A percentile compares a stretch with the other conserved stretches of the same genome.
These are phyloP conservation scores for Rhamnusium bicolor DNA, from an alignment of 2,888 invertebrate species.

Conservation along the genomic window DNA sequence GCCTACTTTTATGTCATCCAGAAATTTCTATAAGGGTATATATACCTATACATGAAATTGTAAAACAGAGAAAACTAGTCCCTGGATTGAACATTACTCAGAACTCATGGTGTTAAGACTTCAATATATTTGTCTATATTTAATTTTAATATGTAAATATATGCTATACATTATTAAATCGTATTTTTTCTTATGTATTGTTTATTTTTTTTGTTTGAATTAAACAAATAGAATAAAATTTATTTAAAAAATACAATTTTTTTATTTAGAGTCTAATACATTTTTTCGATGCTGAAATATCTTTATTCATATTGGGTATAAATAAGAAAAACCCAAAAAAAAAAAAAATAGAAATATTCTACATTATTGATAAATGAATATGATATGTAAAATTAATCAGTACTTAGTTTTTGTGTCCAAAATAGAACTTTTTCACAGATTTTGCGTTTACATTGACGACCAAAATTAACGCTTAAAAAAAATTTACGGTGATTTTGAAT, in stretches of 20 bases:
- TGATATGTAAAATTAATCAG: too few species aligned
- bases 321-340: too few species aligned
- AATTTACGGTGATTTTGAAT: too few species aligned
- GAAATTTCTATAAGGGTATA: slow-evolving; percentile 17
- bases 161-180: slow-evolving; percentile 56
- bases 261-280: too few species aligned
- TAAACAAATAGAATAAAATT: slow-evolving; percentile 56
- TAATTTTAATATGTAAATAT: slow-evolving; percentile 58
- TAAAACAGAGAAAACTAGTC: slow-evolving; percentile 37
- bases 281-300: too few species aligned
- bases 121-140: slow-evolving; percentile 55
- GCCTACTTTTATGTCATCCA: not conserved
- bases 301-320: too few species aligned
- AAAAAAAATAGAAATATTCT: too few species aligned
- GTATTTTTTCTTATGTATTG: slow-evolving; percentile 57
- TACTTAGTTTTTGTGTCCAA: too few species aligned
- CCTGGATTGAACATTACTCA: slow-evolving; percentile 50
- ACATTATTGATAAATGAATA: too few species aligned
- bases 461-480: too few species aligned
- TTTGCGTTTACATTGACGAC: too few species aligned
- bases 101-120: slow-evolving; percentile 57
- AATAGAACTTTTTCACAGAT: too few species aligned
- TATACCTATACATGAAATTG: not conserved
- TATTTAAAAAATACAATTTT: slow-evolving; percentile 43
- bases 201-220: slow-evolving; percentile 57